Percentiles rank a stretch among this genome's conserved stretches.
Evolutionary conservation across 2,797 vertebrate species (phyloP).

Genomic region (Perodicticus potto): DNA sequence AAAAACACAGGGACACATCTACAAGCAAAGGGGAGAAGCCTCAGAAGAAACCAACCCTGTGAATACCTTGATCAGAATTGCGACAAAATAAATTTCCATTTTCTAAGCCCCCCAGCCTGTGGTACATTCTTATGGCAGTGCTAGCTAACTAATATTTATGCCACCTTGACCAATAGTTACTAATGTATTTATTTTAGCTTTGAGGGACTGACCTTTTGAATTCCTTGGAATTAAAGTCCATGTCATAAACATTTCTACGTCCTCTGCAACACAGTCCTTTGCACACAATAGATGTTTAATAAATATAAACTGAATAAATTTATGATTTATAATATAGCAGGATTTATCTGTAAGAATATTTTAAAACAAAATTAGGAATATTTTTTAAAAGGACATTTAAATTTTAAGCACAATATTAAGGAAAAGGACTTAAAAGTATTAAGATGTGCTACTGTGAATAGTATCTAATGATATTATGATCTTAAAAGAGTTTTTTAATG

Average conservation of each 20-base stretch:
- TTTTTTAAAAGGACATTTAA: background rate
- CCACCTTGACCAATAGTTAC: background rate
- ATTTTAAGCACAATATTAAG: background rate
- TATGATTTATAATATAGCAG: slow-evolving; percentile 15
- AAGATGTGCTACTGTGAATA: background rate
- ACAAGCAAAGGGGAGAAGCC: background rate
- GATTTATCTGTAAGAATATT: slow-evolving; percentile 10
- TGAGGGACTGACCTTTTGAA: background rate
- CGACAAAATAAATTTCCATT: slow-evolving; percentile 27
- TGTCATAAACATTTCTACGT: background rate
- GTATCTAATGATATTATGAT: background rate
- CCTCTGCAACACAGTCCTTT: background rate
- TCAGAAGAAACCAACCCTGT: background rate
- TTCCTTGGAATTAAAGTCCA: background rate
- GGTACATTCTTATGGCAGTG: background rate
- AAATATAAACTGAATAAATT: background rate
- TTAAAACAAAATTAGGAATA: slow-evolving; percentile 20
- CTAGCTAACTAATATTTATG: background rate
- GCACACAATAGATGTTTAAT: background rate
- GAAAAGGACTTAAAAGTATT: background rate
- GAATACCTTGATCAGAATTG: background rate
- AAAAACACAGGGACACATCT: background rate
- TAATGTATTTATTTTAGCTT: background rate
- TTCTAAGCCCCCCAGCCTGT: background rate
- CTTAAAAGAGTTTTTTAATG: background rate